Evolutionary conservation across 2,797 vertebrate genomes (phyloP).

Genomic region (Muscicapa striata): DNA sequence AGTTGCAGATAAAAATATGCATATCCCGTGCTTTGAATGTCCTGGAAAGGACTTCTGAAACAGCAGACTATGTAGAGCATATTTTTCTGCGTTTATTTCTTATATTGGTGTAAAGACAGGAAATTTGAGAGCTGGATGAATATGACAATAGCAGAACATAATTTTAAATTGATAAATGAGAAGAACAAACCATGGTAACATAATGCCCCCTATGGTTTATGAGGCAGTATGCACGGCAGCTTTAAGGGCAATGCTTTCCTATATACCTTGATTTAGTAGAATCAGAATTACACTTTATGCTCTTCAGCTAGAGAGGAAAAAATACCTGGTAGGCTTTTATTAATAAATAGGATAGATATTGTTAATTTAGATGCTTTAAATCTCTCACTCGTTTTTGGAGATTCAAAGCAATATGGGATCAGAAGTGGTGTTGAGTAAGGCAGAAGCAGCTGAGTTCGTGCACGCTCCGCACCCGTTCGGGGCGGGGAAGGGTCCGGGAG

Average conservation of each 20-base stretch:
- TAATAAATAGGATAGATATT: not conserved
- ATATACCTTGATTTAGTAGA: not conserved
- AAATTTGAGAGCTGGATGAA: not conserved
- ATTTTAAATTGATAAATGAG: not conserved
- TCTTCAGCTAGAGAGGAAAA: not conserved
- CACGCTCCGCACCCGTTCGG: not conserved
- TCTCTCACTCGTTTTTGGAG: not conserved
- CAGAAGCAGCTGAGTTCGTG: not conserved
- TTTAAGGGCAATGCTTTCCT: not conserved
- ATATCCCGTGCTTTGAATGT: not conserved
- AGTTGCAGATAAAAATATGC: not conserved
- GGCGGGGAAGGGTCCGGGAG: not conserved
- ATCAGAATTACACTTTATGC: not conserved
- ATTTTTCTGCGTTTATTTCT: not conserved
- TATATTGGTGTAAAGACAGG: not conserved
- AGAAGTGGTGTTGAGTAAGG: not conserved
- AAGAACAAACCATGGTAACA: conserved; percentile 33
- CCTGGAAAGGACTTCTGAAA: not conserved
- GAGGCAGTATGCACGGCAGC: not conserved
- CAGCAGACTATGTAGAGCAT: not conserved
- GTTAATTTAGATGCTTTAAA: not conserved
- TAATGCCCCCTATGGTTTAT: conserved; percentile 65
- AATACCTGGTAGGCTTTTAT: not conserved
- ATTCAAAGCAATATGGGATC: not conserved
- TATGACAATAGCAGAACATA: not conserved